Evolutionary conservation across 2,888 invertebrate genomes (phyloP).

Genomic region (Apomyelois bistriatella): DNA sequence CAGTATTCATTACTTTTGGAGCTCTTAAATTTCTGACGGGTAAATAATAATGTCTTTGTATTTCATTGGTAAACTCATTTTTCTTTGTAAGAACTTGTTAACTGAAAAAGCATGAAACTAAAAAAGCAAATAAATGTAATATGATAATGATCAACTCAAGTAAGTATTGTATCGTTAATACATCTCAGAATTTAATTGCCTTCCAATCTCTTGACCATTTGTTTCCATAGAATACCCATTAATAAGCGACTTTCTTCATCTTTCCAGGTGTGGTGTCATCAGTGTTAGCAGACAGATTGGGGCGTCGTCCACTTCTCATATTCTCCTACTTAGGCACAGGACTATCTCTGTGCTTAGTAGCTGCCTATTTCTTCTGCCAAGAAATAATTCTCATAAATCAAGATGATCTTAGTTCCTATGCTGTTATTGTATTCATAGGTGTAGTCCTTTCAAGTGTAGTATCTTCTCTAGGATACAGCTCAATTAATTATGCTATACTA

Average conservation of each 20-base stretch:
- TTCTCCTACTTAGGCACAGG: constrained; percentile 54
- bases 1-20: constrained; percentile 55
- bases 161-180: too few relatives aligned
- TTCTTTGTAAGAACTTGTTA: too few relatives aligned
- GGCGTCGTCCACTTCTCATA: constrained; percentile 68
- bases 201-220: too few relatives aligned
- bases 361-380: constrained; percentile 55
- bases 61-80: too few relatives aligned
- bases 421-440: constrained; percentile 59
- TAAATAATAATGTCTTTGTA: constrained; percentile 18
- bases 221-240: too few relatives aligned
- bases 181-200: too few relatives aligned
- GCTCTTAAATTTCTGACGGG: constrained; percentile 50
- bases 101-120: too few relatives aligned
- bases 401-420: constrained; percentile 34
- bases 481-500: constrained; percentile 64
- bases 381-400: constrained; percentile 34
- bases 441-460: constrained; percentile 46
- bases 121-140: too few relatives aligned
- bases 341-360: constrained; percentile 34
- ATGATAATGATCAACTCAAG: too few relatives aligned
- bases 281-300: constrained; percentile 50
- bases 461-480: constrained; percentile 63
- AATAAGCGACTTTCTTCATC: not conserved
- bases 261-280: constrained; percentile 53